These are phyloP conservation scores for Scolopax mira DNA, from an alignment of 2,113 vertebrate genomes.

Conservation along the genomic window DNA sequence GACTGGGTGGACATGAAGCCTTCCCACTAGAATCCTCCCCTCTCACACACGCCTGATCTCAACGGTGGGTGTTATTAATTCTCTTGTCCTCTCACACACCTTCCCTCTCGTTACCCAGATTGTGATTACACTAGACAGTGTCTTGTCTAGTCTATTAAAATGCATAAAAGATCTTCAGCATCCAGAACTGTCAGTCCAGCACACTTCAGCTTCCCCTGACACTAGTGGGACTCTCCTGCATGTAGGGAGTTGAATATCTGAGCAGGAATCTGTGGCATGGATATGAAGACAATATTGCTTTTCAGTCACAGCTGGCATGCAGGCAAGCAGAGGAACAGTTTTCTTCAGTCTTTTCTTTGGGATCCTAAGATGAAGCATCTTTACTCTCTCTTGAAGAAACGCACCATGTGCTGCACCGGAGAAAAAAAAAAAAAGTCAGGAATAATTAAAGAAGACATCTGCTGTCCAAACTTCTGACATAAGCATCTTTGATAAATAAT, in stretches of 20 bases:
- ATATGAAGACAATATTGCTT: not conserved
- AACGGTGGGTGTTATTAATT: not conserved
- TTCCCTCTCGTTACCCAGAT: not conserved
- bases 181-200: not conserved
- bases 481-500: slow-evolving; percentile 53
- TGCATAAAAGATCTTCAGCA: not conserved
- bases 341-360: not conserved
- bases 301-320: not conserved
- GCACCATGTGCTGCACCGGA: not conserved
- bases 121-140: not conserved
- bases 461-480: slow-evolving; percentile 42
- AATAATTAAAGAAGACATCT: slow-evolving; percentile 51
- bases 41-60: not conserved
- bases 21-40: not conserved
- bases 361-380: not conserved
- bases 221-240: not conserved
- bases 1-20: not conserved
- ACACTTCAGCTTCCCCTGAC: not conserved
- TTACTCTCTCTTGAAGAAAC: not conserved
- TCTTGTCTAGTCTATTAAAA: not conserved
- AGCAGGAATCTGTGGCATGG: not conserved
- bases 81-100: not conserved
- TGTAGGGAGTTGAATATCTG: not conserved
- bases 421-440: not conserved
- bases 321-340: not conserved